Conservation (phyloP, 1,140 invertebrate genomes). For the Ceratoteleas bidentatus region DNA sequence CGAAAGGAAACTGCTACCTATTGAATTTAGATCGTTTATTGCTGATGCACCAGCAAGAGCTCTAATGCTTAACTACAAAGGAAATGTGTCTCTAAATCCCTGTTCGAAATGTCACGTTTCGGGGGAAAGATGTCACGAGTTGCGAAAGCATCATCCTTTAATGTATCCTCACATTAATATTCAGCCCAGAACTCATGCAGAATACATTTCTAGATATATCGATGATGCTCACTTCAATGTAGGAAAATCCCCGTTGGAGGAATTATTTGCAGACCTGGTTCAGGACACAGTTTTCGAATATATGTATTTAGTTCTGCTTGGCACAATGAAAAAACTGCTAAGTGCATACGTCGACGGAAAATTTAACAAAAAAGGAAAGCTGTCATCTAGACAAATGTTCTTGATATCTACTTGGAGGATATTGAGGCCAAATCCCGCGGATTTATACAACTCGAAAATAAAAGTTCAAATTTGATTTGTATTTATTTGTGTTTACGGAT, state of each 20-base stretch:
- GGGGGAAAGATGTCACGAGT: constrained; percentile 1
- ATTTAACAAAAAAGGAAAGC: constrained; percentile 5
- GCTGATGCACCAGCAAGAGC: constrained; percentile 30
- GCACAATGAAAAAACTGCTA: constrained; percentile 19
- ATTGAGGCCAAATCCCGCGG: constrained; percentile 26
- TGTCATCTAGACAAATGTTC: constrained; percentile 9
- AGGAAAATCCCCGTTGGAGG: constrained; percentile 1
- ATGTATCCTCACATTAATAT: constrained; percentile 11
- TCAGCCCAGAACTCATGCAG: constrained; percentile 17
- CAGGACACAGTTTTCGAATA: constrained; percentile 21
- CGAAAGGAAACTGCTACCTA: constrained; percentile 2
- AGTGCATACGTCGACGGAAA: constrained; percentile 16
- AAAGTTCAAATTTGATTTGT: no score
- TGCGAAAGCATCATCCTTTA: no score
- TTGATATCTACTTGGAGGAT: constrained; percentile 43
- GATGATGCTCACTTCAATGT: constrained; percentile 22
- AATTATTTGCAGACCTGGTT: constrained; percentile 11
- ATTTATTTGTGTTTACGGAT: no score
- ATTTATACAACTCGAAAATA: no score
- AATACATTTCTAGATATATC: constrained; percentile 17
- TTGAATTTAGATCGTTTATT: constrained; percentile 20
- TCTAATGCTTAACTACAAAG: constrained; percentile 37
- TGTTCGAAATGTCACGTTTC: constrained; percentile 42
- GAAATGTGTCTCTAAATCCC: constrained; percentile 17
- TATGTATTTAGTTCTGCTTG: constrained; percentile 34